Conservation (phyloP, 2,888 invertebrate species). For the Heliconius cydno region DNA sequence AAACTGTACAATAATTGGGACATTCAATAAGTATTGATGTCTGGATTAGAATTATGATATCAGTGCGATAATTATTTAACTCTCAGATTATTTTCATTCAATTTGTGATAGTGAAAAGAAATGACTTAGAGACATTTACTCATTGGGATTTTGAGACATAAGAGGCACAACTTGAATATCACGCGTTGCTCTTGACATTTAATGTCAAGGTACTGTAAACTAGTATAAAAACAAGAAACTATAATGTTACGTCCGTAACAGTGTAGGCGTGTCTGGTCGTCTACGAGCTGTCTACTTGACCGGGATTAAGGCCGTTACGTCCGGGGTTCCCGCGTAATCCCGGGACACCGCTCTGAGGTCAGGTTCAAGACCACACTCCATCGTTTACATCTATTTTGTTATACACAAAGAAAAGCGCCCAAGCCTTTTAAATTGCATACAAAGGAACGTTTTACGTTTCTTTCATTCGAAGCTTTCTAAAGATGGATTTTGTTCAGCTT, state of each 20-base stretch:
- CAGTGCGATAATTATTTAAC: too few relatives aligned
- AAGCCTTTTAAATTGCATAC: constrained; percentile 18
- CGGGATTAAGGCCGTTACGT: constrained; percentile 48
- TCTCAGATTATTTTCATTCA: too few relatives aligned
- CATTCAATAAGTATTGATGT: neutral
- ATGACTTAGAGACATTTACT: neutral
- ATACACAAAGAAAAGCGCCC: constrained; percentile 21
- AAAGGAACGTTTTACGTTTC: constrained; percentile 5
- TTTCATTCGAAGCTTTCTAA: constrained; percentile 5
- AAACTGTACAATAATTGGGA: neutral
- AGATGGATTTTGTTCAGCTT: constrained; percentile 2
- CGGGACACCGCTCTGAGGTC: constrained; percentile 47
- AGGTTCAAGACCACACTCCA: constrained; percentile 47
- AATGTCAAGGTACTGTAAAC: neutral
- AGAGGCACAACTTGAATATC: neutral
- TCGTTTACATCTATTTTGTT: constrained; percentile 27
- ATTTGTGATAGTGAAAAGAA: neutral
- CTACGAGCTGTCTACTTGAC: constrained; percentile 50
- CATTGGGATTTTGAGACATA: neutral
- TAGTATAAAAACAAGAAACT: neutral
- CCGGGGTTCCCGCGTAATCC: constrained; percentile 49
- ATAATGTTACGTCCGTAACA: constrained; percentile 33
- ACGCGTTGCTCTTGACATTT: neutral
- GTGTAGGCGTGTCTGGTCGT: constrained; percentile 46
- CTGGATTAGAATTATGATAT: neutral